Percentiles rank a stretch among this genome's conserved stretches.
Evolutionary conservation across 2,797 vertebrate genomes (phyloP).

Genomic region (Cryptoprocta ferox): DNA sequence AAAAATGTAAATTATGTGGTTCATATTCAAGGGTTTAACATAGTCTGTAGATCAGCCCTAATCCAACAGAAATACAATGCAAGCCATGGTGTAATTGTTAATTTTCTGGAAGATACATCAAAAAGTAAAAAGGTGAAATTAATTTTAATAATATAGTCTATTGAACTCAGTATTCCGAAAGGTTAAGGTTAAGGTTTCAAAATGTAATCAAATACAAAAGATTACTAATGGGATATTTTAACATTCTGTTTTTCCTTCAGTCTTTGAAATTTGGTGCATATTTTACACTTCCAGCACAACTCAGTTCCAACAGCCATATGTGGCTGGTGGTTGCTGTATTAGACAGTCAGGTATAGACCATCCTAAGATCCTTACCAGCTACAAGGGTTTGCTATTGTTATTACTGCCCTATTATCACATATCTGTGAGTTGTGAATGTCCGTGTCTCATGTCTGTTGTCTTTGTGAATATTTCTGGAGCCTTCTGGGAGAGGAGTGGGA

Average conservation of each 20-base stretch:
- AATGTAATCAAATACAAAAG: not conserved
- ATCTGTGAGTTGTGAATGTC: not conserved
- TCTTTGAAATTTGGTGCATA: not conserved
- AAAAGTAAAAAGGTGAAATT: not conserved
- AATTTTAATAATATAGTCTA: not conserved
- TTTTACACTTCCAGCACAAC: not conserved
- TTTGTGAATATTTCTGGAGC: not conserved
- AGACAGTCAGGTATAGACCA: not conserved
- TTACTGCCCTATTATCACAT: not conserved
- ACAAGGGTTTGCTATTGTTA: not conserved
- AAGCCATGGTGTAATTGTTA: not conserved
- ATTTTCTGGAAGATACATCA: constrained; percentile 3
- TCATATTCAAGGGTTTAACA: not conserved
- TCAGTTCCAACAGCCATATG: not conserved
- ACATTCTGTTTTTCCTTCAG: constrained; percentile 18
- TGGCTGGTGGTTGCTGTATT: not conserved
- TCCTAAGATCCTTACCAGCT: not conserved
- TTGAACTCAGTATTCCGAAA: not conserved
- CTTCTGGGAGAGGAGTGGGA: not conserved
- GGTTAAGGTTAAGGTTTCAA: not conserved
- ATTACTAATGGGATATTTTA: not conserved
- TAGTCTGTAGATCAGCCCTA: not conserved
- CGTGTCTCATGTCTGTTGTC: not conserved
- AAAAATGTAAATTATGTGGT: not conserved
- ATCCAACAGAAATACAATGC: not conserved